phyloP scores from a whole-genome alignment of 2,113 vertebrate genomes.

The Potamarius usumacintae region DNA sequence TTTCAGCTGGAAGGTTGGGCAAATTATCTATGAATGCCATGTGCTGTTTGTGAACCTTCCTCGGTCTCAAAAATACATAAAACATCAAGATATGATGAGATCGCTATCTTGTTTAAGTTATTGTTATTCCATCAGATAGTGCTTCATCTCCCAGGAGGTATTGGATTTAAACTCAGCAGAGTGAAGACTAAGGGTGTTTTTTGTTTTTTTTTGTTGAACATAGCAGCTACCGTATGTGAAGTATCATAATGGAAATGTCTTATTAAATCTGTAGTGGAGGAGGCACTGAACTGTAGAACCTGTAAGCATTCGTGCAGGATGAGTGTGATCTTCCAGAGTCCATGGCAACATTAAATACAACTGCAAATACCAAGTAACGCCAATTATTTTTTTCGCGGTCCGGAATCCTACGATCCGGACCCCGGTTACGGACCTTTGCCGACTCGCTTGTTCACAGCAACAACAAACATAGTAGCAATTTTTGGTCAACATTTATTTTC shows the following conservation, averaged over 20 bases:
- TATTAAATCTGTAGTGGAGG: slow-evolving; percentile 33
- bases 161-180: slow-evolving; percentile 6
- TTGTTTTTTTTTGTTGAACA: slow-evolving; percentile 10
- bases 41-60: not conserved
- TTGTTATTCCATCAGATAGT: slow-evolving; percentile 37
- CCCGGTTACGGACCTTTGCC: too few relatives aligned
- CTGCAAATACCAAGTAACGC: not conserved
- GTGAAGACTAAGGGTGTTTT: not conserved
- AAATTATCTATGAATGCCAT: not conserved
- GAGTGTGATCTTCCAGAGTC: not conserved
- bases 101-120: slow-evolving; percentile 40
- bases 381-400: not conserved
- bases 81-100: slow-evolving; percentile 29
- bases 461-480: too few relatives aligned
- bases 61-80: slow-evolving; percentile 27
- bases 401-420: too few relatives aligned
- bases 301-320: slow-evolving; percentile 10
- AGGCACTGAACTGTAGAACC: slow-evolving; percentile 14
- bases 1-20: not conserved
- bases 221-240: slow-evolving; percentile 11
- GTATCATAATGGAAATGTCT: slow-evolving; percentile 19
- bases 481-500: too few relatives aligned
- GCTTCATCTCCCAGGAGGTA: not conserved
- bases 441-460: too few relatives aligned
- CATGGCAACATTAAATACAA: not conserved